phyloP scores from a whole-genome alignment of 2,888 invertebrate species.

The Tetramorium bicarinatum region DNA sequence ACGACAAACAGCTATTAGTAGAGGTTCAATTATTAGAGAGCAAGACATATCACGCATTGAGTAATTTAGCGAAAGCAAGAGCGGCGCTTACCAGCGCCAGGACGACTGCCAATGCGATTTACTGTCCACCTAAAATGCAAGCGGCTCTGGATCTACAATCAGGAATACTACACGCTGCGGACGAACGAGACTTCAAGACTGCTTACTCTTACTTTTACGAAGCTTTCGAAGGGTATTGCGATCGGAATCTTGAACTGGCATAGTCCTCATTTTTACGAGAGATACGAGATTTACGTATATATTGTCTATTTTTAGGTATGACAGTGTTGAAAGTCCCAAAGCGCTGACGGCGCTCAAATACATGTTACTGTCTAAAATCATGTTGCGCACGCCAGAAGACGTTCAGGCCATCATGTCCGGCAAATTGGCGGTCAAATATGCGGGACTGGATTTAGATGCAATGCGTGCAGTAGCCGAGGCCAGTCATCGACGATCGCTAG shows the following conservation, averaged over 20 bases:
- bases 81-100: slow-evolving; percentile 99
- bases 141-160: slow-evolving; percentile 99
- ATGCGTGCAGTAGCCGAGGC: slow-evolving; percentile 99
- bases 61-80: slow-evolving; percentile 98
- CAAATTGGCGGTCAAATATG: slow-evolving; percentile 98
- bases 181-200: slow-evolving; percentile 99
- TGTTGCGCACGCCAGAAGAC: slow-evolving; percentile 98
- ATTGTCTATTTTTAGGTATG: slow-evolving; percentile 85
- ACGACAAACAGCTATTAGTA: slow-evolving; percentile 99
- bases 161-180: slow-evolving; percentile 99
- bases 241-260: not conserved
- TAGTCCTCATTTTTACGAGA: not conserved
- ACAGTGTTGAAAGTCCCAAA: slow-evolving; percentile 96
- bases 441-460: slow-evolving; percentile 98
- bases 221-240: slow-evolving; percentile 97
- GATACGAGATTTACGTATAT: not conserved
- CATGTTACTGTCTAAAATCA: slow-evolving; percentile 99
- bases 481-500: slow-evolving; percentile 97
- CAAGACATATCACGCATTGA: slow-evolving; percentile 99
- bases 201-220: slow-evolving; percentile 99
- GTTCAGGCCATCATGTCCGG: slow-evolving; percentile 98
- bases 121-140: slow-evolving; percentile 99
- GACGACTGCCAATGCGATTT: slow-evolving; percentile 99
- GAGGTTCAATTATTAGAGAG: slow-evolving; percentile 99
- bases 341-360: slow-evolving; percentile 99